Conservation (phyloP, 1,140 invertebrate genomes). For the Drosophila insularis region DNA sequence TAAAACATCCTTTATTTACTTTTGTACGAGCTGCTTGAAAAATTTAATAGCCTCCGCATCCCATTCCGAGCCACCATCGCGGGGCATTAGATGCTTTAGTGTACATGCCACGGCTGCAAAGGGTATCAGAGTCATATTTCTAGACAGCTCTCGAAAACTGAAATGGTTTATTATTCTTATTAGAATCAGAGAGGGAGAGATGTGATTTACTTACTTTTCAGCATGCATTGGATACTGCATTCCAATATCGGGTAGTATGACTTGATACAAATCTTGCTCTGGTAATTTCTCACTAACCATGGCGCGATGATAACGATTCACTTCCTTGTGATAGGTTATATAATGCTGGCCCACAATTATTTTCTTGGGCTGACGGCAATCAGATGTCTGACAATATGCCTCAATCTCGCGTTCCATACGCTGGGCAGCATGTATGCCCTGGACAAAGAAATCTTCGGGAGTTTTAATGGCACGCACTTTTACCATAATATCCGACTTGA, state of each 20-base stretch:
- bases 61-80: slow-evolving; percentile 39
- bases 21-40: slow-evolving; percentile 53
- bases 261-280: slow-evolving; percentile 26
- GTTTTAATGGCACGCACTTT: slow-evolving; percentile 37
- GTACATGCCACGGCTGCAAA: slow-evolving; percentile 61
- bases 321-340: slow-evolving; percentile 10
- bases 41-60: slow-evolving; percentile 36
- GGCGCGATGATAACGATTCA: slow-evolving; percentile 39
- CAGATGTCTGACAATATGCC: background rate
- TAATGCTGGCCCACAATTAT: slow-evolving; percentile 52
- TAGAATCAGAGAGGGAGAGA: too few species aligned
- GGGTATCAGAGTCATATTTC: slow-evolving; percentile 26
- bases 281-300: slow-evolving; percentile 41
- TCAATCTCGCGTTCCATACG: slow-evolving; percentile 29
- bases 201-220: slow-evolving; percentile 30
- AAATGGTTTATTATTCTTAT: background rate
- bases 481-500: slow-evolving; percentile 39
- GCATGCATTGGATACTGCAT: background rate
- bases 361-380: background rate
- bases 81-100: slow-evolving; percentile 55
- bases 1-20: slow-evolving; percentile 29
- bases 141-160: slow-evolving; percentile 55
- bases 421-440: slow-evolving; percentile 11
- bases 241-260: slow-evolving; percentile 60
- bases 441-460: slow-evolving; percentile 58